phyloP scores from a whole-genome alignment of 2,113 vertebrate genomes.

The Aythya baeri region DNA sequence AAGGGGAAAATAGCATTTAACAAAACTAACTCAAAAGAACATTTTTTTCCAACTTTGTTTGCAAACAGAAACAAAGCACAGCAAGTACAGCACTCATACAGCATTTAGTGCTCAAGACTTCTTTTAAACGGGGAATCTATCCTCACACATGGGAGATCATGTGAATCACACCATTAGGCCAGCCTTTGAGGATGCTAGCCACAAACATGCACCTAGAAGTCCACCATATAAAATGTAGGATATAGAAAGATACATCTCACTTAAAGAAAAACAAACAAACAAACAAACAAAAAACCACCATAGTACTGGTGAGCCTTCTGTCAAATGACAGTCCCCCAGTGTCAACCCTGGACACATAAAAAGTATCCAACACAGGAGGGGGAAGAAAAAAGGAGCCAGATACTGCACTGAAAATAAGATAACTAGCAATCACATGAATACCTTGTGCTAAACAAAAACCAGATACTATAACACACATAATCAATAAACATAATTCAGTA shows the following conservation, averaged over 20 bases:
- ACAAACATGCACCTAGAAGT: background rate
- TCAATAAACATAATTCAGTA: conserved; percentile 21
- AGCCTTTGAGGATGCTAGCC: background rate
- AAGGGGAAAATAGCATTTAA: background rate
- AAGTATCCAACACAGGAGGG: background rate
- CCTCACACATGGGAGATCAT: background rate
- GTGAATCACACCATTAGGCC: background rate
- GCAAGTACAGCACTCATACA: rapidly evolving
- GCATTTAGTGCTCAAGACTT: background rate
- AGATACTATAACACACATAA: background rate
- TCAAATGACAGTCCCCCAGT: background rate
- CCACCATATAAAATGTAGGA: background rate
- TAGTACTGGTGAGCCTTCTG: background rate
- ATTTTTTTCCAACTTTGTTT: background rate
- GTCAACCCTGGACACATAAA: background rate
- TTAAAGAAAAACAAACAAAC: background rate
- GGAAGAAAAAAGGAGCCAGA: background rate
- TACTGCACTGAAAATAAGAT: background rate
- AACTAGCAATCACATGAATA: background rate
- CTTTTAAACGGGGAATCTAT: background rate
- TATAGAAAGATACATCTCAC: background rate
- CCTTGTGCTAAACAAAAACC: background rate
- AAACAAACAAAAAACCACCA: no score
- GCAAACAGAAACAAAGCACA: background rate
- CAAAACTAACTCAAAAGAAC: background rate